Percentiles rank a stretch among this genome's conserved stretches.
Conservation (phyloP, 2,113 vertebrate genomes). For the Oophaga pumilio region DNA sequence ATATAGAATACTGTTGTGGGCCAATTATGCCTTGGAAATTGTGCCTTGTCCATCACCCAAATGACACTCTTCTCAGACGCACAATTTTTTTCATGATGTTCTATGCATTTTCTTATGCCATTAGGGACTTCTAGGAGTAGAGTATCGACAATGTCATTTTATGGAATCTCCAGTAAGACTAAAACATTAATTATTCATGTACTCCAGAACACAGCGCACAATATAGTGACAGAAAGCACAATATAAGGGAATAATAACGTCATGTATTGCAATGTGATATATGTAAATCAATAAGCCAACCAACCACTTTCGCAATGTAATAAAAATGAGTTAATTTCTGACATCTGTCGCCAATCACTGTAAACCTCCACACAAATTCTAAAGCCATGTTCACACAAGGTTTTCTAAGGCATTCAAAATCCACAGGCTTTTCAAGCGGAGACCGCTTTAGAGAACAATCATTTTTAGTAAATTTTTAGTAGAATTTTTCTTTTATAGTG, state of each 20-base stretch:
- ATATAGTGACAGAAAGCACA: background rate
- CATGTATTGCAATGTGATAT: too few species aligned
- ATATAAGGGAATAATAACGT: background rate
- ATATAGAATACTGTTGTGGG: background rate
- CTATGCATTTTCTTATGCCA: constrained; percentile 24
- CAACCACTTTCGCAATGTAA: background rate
- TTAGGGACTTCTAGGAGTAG: constrained; percentile 12
- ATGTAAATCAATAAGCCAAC: background rate
- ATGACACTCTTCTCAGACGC: constrained; percentile 33
- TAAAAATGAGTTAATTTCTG: background rate
- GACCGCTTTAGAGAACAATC: too few species aligned
- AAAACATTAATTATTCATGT: constrained; percentile 5
- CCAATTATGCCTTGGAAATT: constrained; percentile 39
- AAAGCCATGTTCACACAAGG: too few species aligned
- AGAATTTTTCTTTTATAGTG: too few species aligned
- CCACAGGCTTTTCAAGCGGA: too few species aligned
- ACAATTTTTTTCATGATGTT: constrained; percentile 52
- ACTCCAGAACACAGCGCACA: constrained; percentile 8
- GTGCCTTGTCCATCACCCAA: constrained; percentile 35
- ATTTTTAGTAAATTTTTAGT: too few species aligned
- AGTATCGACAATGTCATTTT: constrained; percentile 30
- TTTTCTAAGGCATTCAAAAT: too few species aligned
- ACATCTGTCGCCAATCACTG: background rate
- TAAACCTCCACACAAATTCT: too few species aligned
- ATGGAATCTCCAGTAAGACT: constrained; percentile 1